phyloP scores from a whole-genome alignment of 2,888 invertebrate species.

The Rhagonycha fulva region DNA sequence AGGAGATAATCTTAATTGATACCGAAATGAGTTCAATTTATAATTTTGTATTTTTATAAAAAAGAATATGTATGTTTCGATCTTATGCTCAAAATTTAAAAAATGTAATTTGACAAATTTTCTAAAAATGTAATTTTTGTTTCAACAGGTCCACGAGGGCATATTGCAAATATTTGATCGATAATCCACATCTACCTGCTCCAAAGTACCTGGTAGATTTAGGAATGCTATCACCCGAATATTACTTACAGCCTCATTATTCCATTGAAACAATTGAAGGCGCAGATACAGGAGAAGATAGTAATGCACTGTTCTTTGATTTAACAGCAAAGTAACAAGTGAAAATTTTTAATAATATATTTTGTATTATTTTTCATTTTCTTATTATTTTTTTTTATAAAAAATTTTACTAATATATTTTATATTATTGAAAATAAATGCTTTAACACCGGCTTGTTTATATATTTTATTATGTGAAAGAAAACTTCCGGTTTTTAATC shows the following conservation, averaged over 20 bases:
- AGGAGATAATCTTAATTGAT: neutral
- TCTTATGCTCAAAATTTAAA: neutral
- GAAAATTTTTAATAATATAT: neutral
- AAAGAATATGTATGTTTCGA: too few species aligned
- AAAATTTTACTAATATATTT: neutral
- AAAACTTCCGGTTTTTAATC: neutral
- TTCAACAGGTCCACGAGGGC: slow-evolving; percentile 60
- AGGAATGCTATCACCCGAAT: slow-evolving; percentile 56
- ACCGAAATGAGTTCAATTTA: neutral
- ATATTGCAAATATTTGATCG: slow-evolving; percentile 61
- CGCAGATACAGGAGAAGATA: neutral
- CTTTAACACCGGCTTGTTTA: neutral
- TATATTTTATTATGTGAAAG: neutral
- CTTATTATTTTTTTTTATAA: too few species aligned
- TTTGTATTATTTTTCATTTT: too few species aligned
- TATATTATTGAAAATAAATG: neutral
- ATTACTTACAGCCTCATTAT: slow-evolving; percentile 21
- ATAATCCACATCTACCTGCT: slow-evolving; percentile 59
- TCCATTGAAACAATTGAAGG: slow-evolving; percentile 21
- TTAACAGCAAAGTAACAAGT: neutral
- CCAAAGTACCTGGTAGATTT: slow-evolving; percentile 60
- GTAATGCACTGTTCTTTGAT: neutral
- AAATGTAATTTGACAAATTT: neutral
- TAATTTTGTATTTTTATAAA: neutral
- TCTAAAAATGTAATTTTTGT: slow-evolving; percentile 18